Evolutionary conservation across 2,888 invertebrate genomes (phyloP).

Genomic region (Drosophila macrospina): DNA sequence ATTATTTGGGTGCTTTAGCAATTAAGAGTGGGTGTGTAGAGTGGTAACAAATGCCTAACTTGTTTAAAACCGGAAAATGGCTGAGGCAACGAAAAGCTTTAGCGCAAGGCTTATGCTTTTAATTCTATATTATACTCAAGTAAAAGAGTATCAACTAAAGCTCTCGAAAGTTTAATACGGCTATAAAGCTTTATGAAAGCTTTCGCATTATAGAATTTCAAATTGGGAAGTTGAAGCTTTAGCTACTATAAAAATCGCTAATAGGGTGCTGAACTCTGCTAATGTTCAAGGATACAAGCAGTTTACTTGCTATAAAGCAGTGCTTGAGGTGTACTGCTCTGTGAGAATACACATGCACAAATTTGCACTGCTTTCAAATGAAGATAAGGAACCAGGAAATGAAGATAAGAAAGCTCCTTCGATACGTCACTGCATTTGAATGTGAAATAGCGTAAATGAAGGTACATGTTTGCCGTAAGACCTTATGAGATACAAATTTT

Average conservation of each 20-base stretch:
- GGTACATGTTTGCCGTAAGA: neutral
- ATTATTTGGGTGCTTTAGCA: constrained; percentile 35
- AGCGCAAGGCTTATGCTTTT: neutral
- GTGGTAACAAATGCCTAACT: constrained; percentile 12
- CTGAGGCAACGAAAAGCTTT: neutral
- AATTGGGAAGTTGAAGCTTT: constrained; percentile 5
- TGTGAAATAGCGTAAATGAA: neutral
- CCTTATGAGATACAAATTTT: neutral
- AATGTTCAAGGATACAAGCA: constrained; percentile 14
- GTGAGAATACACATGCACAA: no score
- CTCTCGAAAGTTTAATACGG: neutral
- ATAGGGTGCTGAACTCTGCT: neutral
- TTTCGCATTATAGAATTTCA: neutral
- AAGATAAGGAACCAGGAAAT: neutral
- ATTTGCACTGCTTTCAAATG: neutral
- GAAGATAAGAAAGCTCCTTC: neutral
- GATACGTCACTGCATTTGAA: neutral
- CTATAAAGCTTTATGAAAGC: constrained; percentile 13
- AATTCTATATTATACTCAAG: no score
- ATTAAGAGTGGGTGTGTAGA: constrained; percentile 54
- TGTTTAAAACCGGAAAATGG: neutral
- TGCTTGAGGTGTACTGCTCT: constrained; percentile 9
- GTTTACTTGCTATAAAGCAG: constrained; percentile 36
- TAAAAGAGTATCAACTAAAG: neutral
- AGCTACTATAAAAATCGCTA: constrained; percentile 2